Conservation (phyloP, 2,797 vertebrate species). For the Smutsia gigantea region DNA sequence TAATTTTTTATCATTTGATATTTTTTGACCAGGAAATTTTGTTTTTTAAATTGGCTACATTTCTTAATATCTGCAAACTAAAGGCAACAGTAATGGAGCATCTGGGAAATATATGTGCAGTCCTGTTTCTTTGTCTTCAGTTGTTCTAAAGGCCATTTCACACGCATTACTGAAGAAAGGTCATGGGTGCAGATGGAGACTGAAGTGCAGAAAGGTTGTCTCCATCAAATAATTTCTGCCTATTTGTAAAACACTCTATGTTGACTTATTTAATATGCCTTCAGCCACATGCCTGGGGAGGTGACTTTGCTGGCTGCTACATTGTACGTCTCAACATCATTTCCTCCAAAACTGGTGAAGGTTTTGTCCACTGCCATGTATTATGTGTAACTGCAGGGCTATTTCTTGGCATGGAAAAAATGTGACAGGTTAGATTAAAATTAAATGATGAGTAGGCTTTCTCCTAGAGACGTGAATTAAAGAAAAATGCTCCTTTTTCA, state of each 20-base stretch:
- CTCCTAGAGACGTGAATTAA: conserved; percentile 56
- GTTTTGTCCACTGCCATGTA: conserved; percentile 50
- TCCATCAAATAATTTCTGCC: not conserved
- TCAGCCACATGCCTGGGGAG: not conserved
- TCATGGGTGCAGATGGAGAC: not conserved
- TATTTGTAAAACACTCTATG: not conserved
- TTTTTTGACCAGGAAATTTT: not conserved
- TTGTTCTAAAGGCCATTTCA: not conserved
- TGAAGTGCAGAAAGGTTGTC: not conserved
- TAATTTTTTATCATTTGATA: not conserved
- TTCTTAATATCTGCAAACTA: not conserved
- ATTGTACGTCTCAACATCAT: not conserved
- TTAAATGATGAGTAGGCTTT: conserved; percentile 71
- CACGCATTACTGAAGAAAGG: not conserved
- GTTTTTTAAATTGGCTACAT: not conserved
- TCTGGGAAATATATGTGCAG: not conserved
- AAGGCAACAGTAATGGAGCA: not conserved
- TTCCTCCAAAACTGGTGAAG: not conserved
- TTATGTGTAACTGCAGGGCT: conserved; percentile 23
- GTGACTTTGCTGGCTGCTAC: fast-evolving
- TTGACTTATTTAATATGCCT: not conserved
- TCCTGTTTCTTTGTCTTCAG: not conserved
- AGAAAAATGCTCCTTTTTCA: conserved; percentile 36
- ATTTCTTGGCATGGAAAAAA: conserved; percentile 61
- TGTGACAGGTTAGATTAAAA: conserved; percentile 61